phyloP scores from a whole-genome alignment of 2,113 vertebrate species.

The Laticauda laticaudata region DNA sequence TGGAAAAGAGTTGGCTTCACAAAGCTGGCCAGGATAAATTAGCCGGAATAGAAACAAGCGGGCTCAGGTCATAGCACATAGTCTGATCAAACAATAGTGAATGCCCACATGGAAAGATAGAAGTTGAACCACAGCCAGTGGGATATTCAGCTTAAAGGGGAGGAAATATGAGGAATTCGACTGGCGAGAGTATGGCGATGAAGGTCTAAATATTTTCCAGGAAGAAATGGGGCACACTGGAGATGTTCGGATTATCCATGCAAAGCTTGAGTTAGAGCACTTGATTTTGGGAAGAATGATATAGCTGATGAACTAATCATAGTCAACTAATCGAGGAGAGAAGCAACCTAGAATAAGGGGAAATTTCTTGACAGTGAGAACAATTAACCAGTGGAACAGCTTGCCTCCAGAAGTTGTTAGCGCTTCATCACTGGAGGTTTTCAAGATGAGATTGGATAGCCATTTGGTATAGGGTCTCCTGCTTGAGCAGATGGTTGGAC shows the following conservation, averaged over 20 bases:
- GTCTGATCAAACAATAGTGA: not conserved
- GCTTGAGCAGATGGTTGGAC: no score
- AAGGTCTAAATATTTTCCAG: not conserved
- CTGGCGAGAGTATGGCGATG: not conserved
- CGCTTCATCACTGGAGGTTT: no score
- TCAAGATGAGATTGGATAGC: no score
- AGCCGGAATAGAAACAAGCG: conserved; percentile 32
- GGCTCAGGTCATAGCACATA: conserved; percentile 38
- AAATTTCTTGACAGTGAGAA: no score
- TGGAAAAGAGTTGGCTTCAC: conserved; percentile 38
- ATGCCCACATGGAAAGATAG: not conserved
- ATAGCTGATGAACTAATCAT: no score
- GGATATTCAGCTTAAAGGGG: not conserved
- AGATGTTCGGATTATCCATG: not conserved
- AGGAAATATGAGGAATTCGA: not conserved
- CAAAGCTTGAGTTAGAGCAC: no score
- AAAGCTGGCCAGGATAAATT: conserved; percentile 31
- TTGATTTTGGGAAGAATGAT: no score
- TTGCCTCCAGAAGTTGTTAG: no score
- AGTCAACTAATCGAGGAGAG: no score
- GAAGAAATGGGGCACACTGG: fast-evolving
- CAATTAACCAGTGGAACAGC: no score
- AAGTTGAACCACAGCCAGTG: fast-evolving
- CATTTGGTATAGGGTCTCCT: no score
- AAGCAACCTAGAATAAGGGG: no score